Percentiles rank a stretch among this genome's conserved stretches.
phyloP scores from a whole-genome alignment of 92 coral and sea anemone species.

The Palythoa heliodiscus region DNA sequence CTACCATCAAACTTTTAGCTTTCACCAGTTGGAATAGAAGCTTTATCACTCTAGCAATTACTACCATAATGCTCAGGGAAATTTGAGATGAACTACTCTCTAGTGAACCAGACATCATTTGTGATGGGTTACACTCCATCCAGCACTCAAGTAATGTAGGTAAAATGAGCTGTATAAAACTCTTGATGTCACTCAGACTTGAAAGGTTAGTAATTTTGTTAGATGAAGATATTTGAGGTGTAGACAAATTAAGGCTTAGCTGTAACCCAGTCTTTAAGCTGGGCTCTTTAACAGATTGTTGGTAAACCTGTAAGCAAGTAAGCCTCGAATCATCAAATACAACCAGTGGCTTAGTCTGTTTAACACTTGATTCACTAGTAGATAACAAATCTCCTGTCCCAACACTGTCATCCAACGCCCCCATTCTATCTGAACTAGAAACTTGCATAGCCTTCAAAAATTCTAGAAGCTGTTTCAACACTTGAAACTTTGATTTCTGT shows the following conservation, averaged over 20 bases:
- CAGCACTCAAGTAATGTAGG: constrained; percentile 90
- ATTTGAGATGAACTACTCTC: constrained; percentile 54
- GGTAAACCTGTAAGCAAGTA: constrained; percentile 54
- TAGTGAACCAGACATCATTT: constrained; percentile 74
- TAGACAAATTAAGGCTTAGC: constrained; percentile 23
- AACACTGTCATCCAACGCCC: neutral
- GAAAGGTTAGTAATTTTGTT: constrained; percentile 36
- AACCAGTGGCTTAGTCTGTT: constrained; percentile 4
- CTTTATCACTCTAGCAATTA: constrained; percentile 68
- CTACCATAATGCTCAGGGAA: constrained; percentile 59
- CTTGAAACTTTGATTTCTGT: constrained; percentile 74
- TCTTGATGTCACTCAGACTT: constrained; percentile 45
- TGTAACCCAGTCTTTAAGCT: constrained; percentile 34
- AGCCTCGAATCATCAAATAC: constrained; percentile 33
- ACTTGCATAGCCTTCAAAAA: constrained; percentile 58
- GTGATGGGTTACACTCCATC: constrained; percentile 90
- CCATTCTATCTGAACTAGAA: neutral
- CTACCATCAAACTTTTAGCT: constrained; percentile 19
- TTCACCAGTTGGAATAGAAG: constrained; percentile 61
- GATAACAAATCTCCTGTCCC: neutral
- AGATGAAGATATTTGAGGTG: neutral
- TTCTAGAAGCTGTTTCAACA: constrained; percentile 69
- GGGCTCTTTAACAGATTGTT: constrained; percentile 53
- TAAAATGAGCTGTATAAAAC: constrained; percentile 65
- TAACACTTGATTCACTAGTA: neutral